phyloP scores from a whole-genome alignment of 2,888 invertebrate genomes.

The Aleiodes testaceus region DNA sequence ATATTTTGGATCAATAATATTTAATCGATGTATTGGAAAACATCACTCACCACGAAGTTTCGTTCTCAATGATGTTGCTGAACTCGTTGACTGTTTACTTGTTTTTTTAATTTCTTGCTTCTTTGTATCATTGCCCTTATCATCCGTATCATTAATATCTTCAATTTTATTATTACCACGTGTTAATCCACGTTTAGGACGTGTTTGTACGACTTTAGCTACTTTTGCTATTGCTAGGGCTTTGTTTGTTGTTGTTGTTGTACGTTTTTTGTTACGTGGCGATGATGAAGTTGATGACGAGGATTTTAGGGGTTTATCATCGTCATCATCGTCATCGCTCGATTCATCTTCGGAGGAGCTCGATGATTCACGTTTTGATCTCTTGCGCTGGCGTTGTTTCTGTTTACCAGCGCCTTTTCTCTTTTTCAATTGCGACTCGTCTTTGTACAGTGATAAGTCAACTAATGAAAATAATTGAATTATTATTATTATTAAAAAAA shows the following conservation, averaged over 20 bases:
- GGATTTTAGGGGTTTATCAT: slow-evolving; percentile 35
- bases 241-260: slow-evolving; percentile 56
- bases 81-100: slow-evolving; percentile 52
- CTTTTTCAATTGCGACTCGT: slow-evolving; percentile 86
- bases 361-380: slow-evolving; percentile 58
- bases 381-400: slow-evolving; percentile 66
- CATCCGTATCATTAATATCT: slow-evolving; percentile 47
- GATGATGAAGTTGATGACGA: slow-evolving; percentile 37
- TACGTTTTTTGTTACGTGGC: slow-evolving; percentile 55
- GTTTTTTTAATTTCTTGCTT: slow-evolving; percentile 63
- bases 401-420: slow-evolving; percentile 72
- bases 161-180: slow-evolving; percentile 61
- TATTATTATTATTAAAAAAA: not conserved
- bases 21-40: slow-evolving; percentile 39
- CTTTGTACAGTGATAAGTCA: slow-evolving; percentile 87
- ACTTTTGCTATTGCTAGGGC: slow-evolving; percentile 65
- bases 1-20: slow-evolving; percentile 27
- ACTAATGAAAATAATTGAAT: slow-evolving; percentile 75
- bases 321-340: slow-evolving; percentile 49
- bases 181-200: slow-evolving; percentile 52
- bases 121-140: slow-evolving; percentile 55
- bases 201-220: slow-evolving; percentile 58
- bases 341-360: slow-evolving; percentile 60
- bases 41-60: slow-evolving; percentile 63
- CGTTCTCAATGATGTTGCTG: slow-evolving; percentile 62